Conservation (phyloP, 2,113 vertebrate species). For the Sinocyclocheilus maitianheensis region DNA sequence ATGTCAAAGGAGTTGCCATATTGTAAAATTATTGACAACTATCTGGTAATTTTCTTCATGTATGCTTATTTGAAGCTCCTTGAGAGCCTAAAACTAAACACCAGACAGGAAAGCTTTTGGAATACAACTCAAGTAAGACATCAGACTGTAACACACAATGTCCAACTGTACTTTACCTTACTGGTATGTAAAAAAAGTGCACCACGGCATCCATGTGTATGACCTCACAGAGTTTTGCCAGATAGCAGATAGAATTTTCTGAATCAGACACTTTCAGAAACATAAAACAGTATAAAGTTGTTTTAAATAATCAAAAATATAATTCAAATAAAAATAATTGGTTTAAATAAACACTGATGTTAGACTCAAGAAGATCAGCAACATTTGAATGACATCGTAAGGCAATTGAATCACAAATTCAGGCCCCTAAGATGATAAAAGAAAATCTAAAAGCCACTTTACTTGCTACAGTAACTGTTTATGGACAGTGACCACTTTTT, state of each 20-base stretch:
- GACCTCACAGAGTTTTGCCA: too few species aligned
- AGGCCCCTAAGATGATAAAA: slow-evolving; percentile 46
- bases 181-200: too few species aligned
- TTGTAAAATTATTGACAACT: neutral
- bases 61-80: neutral
- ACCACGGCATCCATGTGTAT: too few species aligned
- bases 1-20: neutral
- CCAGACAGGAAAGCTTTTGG: neutral
- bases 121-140: neutral
- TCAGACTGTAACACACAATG: neutral
- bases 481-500: slow-evolving; percentile 61
- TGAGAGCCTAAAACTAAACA: neutral
- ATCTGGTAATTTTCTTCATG: neutral
- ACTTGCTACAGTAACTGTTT: slow-evolving; percentile 64
- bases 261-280: too few species aligned
- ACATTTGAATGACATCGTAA: slow-evolving; percentile 44
- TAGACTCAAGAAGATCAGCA: neutral
- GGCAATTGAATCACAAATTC: slow-evolving; percentile 51
- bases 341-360: neutral
- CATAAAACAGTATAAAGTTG: too few species aligned
- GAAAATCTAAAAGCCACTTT: slow-evolving; percentile 47
- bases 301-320: too few species aligned
- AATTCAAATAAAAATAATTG: neutral
- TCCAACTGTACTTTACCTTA: too few species aligned
- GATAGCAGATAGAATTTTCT: too few species aligned